Conservation (phyloP, 2,888 invertebrate genomes). For the Agrochola circellaris region DNA sequence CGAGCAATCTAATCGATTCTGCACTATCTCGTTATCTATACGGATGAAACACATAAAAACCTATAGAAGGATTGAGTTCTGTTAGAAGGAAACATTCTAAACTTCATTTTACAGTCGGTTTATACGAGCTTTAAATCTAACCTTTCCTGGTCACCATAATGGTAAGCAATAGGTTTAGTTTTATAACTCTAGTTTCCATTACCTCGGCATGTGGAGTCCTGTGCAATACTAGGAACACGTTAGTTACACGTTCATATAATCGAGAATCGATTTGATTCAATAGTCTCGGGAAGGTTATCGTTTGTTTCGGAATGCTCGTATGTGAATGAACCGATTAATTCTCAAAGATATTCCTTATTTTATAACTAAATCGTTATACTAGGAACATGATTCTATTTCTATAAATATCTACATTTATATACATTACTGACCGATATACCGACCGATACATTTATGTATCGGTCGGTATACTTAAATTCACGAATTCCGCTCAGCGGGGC, state of each 20-base stretch:
- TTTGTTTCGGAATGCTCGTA: conserved; percentile 61
- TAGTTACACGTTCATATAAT: conserved; percentile 72
- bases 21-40: conserved; percentile 55
- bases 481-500: conserved; percentile 67
- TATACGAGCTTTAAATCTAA: conserved; percentile 70
- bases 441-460: conserved; percentile 56
- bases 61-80: conserved; percentile 54
- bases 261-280: conserved; percentile 68
- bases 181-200: conserved; percentile 78
- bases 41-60: conserved; percentile 62
- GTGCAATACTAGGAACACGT: conserved; percentile 72
- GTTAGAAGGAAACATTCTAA: conserved; percentile 68
- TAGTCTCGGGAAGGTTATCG: conserved; percentile 62
- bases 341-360: conserved; percentile 46
- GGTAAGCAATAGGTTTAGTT: conserved; percentile 74
- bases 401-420: conserved; percentile 54
- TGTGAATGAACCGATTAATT: conserved; percentile 56
- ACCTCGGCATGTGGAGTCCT: conserved; percentile 70
- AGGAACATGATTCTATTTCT: conserved; percentile 52
- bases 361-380: conserved; percentile 39
- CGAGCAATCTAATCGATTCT: conserved; percentile 50
- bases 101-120: conserved; percentile 68
- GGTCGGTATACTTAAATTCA: conserved; percentile 68
- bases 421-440: no score
- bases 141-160: conserved; percentile 75